Percentiles rank a stretch among this genome's conserved stretches.
Evolutionary conservation across 2,888 invertebrate species (phyloP).

Genomic region (Mamestra brassicae): DNA sequence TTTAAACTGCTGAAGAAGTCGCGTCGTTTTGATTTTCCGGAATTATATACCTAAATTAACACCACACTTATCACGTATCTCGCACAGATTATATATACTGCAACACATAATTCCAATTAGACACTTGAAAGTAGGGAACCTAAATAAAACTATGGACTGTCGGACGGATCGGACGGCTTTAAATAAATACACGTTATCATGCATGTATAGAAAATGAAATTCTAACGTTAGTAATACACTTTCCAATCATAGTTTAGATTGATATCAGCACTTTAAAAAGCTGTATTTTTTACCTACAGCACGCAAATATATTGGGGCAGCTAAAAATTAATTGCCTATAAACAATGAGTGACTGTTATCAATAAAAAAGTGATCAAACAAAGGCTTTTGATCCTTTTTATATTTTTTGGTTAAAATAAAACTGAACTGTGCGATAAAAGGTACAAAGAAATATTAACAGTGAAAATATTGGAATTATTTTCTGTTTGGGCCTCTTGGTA

Average conservation of each 20-base stretch:
- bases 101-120: too few relatives aligned
- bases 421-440: not conserved
- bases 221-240: not conserved
- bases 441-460: not conserved
- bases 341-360: slow-evolving; percentile 2
- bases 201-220: not conserved
- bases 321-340: not conserved
- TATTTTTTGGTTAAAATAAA: not conserved
- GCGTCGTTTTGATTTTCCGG: too few relatives aligned
- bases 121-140: not conserved
- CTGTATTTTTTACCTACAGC: not conserved
- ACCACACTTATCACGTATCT: too few relatives aligned
- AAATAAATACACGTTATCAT: slow-evolving; percentile 8
- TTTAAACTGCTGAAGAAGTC: not conserved
- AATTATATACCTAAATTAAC: too few relatives aligned
- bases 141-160: not conserved
- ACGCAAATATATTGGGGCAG: slow-evolving; percentile 4
- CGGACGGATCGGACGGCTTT: too few relatives aligned
- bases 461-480: too few relatives aligned
- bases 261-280: slow-evolving; percentile 5
- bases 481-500: too few relatives aligned
- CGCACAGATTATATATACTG: too few relatives aligned
- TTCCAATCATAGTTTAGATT: slow-evolving; percentile 14
- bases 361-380: not conserved
- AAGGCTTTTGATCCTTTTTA: slow-evolving; percentile 4